Base-by-base conservation (phyloP, 2,113 vertebrate genomes). In the Thamnaconus septentrionalis region DNA sequence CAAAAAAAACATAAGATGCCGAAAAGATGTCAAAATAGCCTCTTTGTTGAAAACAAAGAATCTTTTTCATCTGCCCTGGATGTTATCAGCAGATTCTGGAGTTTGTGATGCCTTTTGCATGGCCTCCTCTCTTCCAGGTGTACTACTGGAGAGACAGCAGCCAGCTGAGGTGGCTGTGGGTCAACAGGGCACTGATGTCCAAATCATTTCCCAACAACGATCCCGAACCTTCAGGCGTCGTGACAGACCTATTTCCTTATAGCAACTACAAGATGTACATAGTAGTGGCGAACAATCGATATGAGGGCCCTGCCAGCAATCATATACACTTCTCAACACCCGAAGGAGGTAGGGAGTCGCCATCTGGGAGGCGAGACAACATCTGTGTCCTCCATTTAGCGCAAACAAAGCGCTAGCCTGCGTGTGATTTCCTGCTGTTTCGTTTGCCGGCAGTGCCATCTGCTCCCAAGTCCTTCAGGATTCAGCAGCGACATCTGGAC, bases 61-160 rank as follows among this genome's bases (percentile, higher is more conserved):
- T 31, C 18, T 31, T 31, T 31, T 31, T 31, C 18, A 31, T 31
- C 18, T 31, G 18, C 18, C 18, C 18, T 31, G 18, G 18, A 31
- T 31, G 18, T 31, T 31, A 31, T 31, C 18, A 31, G 18, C 11
- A 10, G 5, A 12, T 52, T 41, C 0, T 0, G 56, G 7, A 47
- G 12, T 18, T 59, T 12, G 8, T 11, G 57, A 61, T 43, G 51
- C 31, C 46, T 12, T 5, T 4, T 44, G 11, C 54, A 42, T 46
- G 64, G 42, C 9, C 46, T 55, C 12, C 69, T 7, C 41, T 92
- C 71, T 92, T 79, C 64, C 93, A 99, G 97, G 94, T 94, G 44
- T 98, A 98, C 89, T 98, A 93, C 90, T 98, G 96, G 96, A 91
- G 95, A 69, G 96, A 99, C 79, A 97, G 95, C 91, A 99, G 97